phyloP scores from a whole-genome alignment of 2,797 vertebrate species.

The Phalloptychus januarius region DNA sequence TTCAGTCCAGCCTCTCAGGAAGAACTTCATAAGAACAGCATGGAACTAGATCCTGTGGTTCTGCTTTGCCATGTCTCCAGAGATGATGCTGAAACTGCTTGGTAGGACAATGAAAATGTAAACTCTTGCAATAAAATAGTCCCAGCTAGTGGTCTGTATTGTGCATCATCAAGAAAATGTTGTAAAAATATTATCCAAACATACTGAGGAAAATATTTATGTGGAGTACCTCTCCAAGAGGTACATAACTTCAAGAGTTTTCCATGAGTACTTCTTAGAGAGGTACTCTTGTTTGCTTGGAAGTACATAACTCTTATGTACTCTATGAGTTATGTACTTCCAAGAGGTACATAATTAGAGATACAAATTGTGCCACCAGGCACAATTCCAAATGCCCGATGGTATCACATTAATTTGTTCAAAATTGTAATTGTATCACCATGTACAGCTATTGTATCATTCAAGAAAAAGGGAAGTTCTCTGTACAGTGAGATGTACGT shows the following conservation, averaged over 20 bases:
- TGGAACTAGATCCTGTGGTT: slow-evolving; percentile 85
- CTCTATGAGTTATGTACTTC: too few relatives aligned
- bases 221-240: too few relatives aligned
- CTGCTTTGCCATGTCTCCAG: slow-evolving; percentile 85
- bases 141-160: neutral
- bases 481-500: neutral
- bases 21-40: slow-evolving; percentile 77
- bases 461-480: neutral
- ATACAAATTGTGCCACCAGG: too few relatives aligned
- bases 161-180: neutral
- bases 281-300: too few relatives aligned
- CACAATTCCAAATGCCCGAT: neutral
- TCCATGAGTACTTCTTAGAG: too few relatives aligned
- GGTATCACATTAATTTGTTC: neutral
- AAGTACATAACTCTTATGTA: too few relatives aligned
- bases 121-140: neutral
- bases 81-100: slow-evolving; percentile 74
- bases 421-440: too few relatives aligned
- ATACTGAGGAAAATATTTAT: neutral
- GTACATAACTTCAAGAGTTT: too few relatives aligned
- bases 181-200: neutral
- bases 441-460: neutral
- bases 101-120: slow-evolving; percentile 61
- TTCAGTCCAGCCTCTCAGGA: slow-evolving; percentile 72
- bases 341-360: neutral